Conservation (phyloP, 2,113 vertebrate species). For the Halichoeres trimaculatus region DNA sequence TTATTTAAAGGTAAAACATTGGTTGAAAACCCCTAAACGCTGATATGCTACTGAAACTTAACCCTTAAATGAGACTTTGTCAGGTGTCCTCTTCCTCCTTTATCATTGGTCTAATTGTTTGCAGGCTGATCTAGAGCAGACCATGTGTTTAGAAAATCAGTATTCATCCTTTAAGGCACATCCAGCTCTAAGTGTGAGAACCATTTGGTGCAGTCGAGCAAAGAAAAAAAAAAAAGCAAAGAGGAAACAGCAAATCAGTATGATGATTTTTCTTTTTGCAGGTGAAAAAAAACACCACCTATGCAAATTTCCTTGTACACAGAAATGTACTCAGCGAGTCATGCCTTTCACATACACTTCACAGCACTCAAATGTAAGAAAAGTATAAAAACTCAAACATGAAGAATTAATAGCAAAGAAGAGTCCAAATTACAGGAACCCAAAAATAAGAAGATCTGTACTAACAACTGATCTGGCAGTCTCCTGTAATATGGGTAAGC, state of each 20-base stretch:
- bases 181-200: conserved; percentile 79
- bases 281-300: conserved; percentile 65
- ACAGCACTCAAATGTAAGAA: conserved; percentile 78
- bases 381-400: conserved; percentile 73
- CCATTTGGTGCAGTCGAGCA: conserved; percentile 71
- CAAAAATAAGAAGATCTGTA: conserved; percentile 36
- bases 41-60: conserved; percentile 11
- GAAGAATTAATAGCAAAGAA: conserved; percentile 80
- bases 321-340: conserved; percentile 81
- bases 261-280: conserved; percentile 66
- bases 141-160: conserved; percentile 63
- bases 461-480: conserved; percentile 57
- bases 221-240: conserved; percentile 54
- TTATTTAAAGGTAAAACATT: conserved; percentile 8
- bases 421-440: conserved; percentile 76
- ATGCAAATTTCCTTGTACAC: conserved; percentile 75
- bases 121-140: conserved; percentile 64
- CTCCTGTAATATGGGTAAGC: conserved; percentile 78
- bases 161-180: conserved; percentile 83
- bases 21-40: conserved; percentile 19
- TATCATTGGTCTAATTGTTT: conserved; percentile 39
- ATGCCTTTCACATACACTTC: conserved; percentile 83
- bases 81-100: conserved; percentile 35
- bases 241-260: conserved; percentile 76
- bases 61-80: conserved; percentile 2